A percentile compares a stretch with the other conserved stretches of the same genome.
phyloP scores from a whole-genome alignment of 1,140 invertebrate genomes.

The Rhagoletis zephyria region DNA sequence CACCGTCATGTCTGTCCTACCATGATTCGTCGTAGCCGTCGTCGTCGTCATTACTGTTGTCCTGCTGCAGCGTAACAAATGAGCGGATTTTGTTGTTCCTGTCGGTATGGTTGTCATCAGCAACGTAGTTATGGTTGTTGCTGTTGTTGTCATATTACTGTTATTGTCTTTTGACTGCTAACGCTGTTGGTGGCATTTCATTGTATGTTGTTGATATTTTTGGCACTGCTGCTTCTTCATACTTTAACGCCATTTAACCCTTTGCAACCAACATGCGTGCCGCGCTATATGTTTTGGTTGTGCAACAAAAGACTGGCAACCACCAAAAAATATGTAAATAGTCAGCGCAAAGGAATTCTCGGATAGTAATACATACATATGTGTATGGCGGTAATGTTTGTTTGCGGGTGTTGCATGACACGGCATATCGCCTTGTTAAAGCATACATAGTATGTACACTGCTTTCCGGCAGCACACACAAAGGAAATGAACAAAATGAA shows the following conservation, averaged over 20 bases:
- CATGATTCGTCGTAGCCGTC: neutral
- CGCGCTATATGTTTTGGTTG: neutral
- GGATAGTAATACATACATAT: neutral
- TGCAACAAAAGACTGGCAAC: conserved; percentile 21
- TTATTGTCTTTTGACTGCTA: conserved; percentile 32
- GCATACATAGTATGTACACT: neutral
- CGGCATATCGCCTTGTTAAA: neutral
- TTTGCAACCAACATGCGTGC: neutral
- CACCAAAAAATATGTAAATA: neutral
- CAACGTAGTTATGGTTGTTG: neutral
- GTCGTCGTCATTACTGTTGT: neutral
- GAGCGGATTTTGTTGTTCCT: conserved; percentile 44
- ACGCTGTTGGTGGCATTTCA: conserved; percentile 23
- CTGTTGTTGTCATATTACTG: conserved; percentile 8
- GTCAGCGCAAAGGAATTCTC: neutral
- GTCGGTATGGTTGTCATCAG: neutral
- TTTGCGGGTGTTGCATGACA: conserved; percentile 28
- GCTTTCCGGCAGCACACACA: neutral
- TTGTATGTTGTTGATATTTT: neutral
- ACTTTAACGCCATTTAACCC: conserved; percentile 41
- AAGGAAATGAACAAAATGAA: conserved; percentile 25
- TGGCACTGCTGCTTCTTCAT: neutral
- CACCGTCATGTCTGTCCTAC: neutral
- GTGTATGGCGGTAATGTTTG: neutral
- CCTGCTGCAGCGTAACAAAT: conserved; percentile 37